Evolutionary conservation across 2,113 vertebrate genomes (phyloP).

Genomic region (Numida meleagris): DNA sequence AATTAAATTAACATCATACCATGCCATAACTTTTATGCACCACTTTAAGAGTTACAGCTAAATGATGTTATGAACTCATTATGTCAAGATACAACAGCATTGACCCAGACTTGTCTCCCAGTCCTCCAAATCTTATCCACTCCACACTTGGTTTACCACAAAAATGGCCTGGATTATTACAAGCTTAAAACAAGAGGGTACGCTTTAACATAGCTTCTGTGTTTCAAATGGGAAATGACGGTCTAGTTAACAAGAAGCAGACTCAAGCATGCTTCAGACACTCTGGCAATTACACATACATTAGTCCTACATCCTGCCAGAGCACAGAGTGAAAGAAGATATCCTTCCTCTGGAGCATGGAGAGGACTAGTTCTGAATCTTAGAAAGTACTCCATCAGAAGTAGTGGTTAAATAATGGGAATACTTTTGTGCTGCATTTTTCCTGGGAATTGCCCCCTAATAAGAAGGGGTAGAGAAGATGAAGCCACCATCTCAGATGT

Average conservation of each 20-base stretch:
- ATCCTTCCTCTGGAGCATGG: neutral
- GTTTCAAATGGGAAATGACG: neutral
- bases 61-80: constrained; percentile 8
- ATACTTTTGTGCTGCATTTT: neutral
- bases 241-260: constrained; percentile 49
- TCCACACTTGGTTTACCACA: constrained; percentile 24
- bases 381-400: neutral
- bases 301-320: neutral
- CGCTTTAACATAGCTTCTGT: neutral
- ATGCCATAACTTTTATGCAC: neutral
- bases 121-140: neutral
- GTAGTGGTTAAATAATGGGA: neutral
- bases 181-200: neutral
- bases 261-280: neutral
- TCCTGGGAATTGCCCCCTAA: neutral
- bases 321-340: neutral
- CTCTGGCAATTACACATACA: neutral
- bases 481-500: neutral
- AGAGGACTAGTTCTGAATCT: neutral
- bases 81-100: neutral
- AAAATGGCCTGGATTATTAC: neutral
- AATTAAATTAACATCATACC: constrained; percentile 6
- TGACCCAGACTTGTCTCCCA: neutral
- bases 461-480: neutral
- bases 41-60: neutral